Conservation (phyloP, 2,113 vertebrate species). For the Edolisoma coerulescens region DNA sequence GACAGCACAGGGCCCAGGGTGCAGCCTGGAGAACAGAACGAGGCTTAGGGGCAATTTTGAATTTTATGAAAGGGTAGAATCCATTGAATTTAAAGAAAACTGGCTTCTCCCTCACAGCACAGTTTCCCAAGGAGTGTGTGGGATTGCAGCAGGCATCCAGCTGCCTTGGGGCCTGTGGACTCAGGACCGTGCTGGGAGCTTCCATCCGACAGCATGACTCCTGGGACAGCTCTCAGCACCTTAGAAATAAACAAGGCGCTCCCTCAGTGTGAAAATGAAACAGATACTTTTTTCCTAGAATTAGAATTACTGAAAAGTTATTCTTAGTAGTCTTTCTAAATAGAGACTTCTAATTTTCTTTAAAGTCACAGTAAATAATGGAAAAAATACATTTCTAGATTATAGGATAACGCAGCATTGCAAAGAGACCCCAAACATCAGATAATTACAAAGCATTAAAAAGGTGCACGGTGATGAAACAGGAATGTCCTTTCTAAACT, state of each 20-base stretch:
- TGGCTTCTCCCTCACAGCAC: not conserved
- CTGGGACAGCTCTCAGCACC: not conserved
- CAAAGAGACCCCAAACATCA: not conserved
- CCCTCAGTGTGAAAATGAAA: not conserved
- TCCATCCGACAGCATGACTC: accelerated
- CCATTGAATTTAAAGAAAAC: not conserved
- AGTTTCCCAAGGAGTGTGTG: not conserved
- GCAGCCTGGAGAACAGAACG: not conserved
- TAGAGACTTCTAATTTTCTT: not conserved
- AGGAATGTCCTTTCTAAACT: not conserved
- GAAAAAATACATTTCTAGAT: not conserved
- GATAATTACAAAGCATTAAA: not conserved
- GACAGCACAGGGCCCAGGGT: not conserved
- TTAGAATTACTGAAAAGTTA: not conserved
- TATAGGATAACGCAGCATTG: not conserved
- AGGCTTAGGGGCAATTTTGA: not conserved
- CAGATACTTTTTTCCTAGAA: not conserved
- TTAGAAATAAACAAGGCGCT: not conserved
- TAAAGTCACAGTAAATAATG: not conserved
- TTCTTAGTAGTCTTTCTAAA: not conserved
- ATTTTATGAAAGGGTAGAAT: not conserved
- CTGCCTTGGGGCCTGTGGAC: not conserved
- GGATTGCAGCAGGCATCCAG: not conserved
- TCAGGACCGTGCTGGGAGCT: accelerated
- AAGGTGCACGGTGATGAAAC: not conserved